phyloP scores from a whole-genome alignment of 2,888 invertebrate genomes.

The Disparrhopalites patrizii region DNA sequence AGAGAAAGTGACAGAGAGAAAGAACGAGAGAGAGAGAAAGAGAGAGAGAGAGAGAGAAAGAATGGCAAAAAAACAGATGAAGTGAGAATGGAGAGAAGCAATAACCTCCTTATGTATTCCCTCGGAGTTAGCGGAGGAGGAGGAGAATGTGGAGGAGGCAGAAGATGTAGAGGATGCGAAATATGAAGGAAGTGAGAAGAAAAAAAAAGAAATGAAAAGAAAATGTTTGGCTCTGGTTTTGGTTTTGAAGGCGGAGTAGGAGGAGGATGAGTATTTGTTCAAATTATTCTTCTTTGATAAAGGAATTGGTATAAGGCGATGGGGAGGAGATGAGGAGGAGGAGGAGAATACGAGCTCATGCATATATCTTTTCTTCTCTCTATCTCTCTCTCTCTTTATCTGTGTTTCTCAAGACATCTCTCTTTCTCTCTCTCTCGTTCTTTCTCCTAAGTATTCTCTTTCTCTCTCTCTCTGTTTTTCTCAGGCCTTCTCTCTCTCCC shows the following conservation, averaged over 20 bases:
- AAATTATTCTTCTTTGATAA: slow-evolving; percentile 19
- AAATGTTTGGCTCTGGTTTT: slow-evolving; percentile 8
- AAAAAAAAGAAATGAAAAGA: not conserved
- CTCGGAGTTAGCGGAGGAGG: not conserved
- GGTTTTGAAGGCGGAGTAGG: not conserved
- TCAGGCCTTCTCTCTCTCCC: not conserved
- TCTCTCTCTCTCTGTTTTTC: not conserved
- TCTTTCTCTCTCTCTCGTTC: not conserved
- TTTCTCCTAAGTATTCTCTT: not conserved
- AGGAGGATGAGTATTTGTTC: slow-evolving; percentile 14
- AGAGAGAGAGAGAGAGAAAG: not conserved
- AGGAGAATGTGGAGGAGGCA: not conserved
- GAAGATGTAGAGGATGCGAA: no score
- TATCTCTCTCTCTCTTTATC: not conserved
- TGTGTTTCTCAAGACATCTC: not conserved
- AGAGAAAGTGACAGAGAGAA: not conserved
- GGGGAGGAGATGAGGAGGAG: not conserved
- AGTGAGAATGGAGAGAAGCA: slow-evolving; percentile 10
- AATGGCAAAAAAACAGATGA: slow-evolving; percentile 1
- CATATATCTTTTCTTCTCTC: slow-evolving; percentile 11
- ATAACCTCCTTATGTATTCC: not conserved
- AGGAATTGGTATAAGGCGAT: slow-evolving; percentile 2
- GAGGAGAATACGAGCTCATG: slow-evolving; percentile 9
- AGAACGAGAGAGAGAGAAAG: not conserved
- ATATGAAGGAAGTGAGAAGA: no score